These are phyloP conservation scores for Dendrolimus houi DNA, from an alignment of 2,888 invertebrate species.

Conservation along the genomic window DNA sequence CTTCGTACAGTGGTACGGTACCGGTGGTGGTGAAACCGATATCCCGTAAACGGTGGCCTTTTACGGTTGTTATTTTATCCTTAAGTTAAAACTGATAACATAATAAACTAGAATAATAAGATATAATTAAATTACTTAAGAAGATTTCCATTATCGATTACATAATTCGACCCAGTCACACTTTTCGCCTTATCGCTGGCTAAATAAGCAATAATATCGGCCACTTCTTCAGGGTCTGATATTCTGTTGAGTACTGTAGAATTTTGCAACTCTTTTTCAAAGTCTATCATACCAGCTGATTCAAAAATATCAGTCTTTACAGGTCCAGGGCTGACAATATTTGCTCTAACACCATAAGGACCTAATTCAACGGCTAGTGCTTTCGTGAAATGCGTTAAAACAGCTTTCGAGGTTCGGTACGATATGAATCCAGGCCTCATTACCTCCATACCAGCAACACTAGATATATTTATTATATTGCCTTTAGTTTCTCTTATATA, in stretches of 20 bases:
- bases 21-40: no score
- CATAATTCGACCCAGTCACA: conserved; percentile 18
- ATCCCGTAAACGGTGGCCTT: no score
- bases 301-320: conserved; percentile 10
- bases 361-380: conserved; percentile 80
- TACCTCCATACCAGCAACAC: conserved; percentile 7
- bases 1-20: no score
- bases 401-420: conserved; percentile 16
- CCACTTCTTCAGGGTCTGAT: conserved; percentile 14
- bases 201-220: conserved; percentile 20
- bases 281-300: background rate
- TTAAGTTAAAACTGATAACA: no score
- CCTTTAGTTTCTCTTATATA: conserved; percentile 19
- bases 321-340: conserved; percentile 52
- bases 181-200: conserved; percentile 21
- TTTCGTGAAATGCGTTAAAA: conserved; percentile 81
- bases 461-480: conserved; percentile 22
- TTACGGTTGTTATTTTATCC: no score
- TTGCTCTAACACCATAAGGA: conserved; percentile 76
- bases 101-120: no score
- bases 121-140: background rate
- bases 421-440: conserved; percentile 3
- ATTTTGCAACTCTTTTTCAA: background rate
- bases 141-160: conserved; percentile 3
- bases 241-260: conserved; percentile 8